Evolutionary conservation across 2,113 vertebrate species (phyloP), one percentile per base, ranked within the genome.

Genomic region (Polypterus bichir): DNA sequence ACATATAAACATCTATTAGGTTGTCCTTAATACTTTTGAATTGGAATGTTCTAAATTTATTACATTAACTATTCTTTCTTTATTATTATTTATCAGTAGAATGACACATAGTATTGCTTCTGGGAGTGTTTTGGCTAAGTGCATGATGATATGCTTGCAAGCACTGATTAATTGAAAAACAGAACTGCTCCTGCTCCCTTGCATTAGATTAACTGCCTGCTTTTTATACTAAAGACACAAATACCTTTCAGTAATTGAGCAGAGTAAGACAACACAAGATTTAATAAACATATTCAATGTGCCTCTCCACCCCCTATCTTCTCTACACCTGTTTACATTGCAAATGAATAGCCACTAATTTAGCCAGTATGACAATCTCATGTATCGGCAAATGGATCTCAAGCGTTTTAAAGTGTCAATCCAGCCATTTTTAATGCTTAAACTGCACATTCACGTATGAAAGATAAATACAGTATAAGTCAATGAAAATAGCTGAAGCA

Each of bases 341-440:
- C 6, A 11, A 27, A 62, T 57, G 48, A 62, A 57, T 44, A 54
- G 55, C 55, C 44, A 48, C 48, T 66, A 51, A 66, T 66, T 66
- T 66, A 61, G 44, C n/a, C 8, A 62, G 59, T 53, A 45, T 59
- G 55, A 57, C 54, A 57, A 54, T 66, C 62, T 59, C 64, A 11
- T 57, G n/a, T 49, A 63, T 63, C 62, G 3, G 55, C 52, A 58
- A 47, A 53, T 59, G 49, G 57, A 9, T 56, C 47, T 59, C 52
- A 64, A 59, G 52, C 48, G 53, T 57, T 58, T 66, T 58, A 62
- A 62, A 54, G 44, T 5, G 46, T 48, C 48, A 9, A 46, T 57
- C 54, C 61, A 66, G 57, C 60, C 52, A 60, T 64, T 64, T 59
- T 47, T 64, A 64, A 64, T 59, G 57, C 52, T 59, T 59, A 64